Conservation (phyloP, 2,113 vertebrate species). For the Gallinago media region DNA sequence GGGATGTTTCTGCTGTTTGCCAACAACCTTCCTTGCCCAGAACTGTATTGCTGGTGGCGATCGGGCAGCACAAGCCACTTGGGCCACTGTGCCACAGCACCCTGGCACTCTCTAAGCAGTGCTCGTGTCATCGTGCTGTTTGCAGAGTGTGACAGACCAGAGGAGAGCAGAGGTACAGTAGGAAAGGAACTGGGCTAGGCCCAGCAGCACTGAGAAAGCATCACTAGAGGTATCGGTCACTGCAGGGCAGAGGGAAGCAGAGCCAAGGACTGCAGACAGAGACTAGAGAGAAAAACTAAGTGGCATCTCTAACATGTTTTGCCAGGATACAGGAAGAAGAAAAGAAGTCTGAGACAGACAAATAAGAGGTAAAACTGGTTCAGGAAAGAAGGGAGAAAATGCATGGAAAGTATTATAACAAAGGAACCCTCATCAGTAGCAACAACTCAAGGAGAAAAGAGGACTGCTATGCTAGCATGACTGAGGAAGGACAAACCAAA, state of each 20-base stretch:
- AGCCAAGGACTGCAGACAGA: neutral
- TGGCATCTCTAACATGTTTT: neutral
- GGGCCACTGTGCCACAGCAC: neutral
- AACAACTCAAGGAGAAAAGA: neutral
- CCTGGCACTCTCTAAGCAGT: neutral
- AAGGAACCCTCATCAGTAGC: neutral
- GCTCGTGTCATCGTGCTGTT: neutral
- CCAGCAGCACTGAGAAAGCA: neutral
- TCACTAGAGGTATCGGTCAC: neutral
- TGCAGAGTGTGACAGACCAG: neutral
- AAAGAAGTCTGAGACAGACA: neutral
- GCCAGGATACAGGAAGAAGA: neutral
- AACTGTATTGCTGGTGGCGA: accelerated
- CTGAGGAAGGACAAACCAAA: neutral
- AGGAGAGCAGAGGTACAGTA: neutral
- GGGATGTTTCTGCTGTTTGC: neutral
- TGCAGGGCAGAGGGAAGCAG: neutral
- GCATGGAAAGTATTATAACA: neutral
- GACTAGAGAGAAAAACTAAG: neutral
- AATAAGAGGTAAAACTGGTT: neutral
- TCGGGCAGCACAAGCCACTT: accelerated
- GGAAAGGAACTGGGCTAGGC: neutral
- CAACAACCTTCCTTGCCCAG: neutral
- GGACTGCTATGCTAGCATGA: neutral
- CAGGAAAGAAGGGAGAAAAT: neutral